A percentile compares a stretch with the other conserved stretches of the same genome.
Evolutionary conservation across 2,888 invertebrate genomes (phyloP).

Genomic region (Stenurella melanura): DNA sequence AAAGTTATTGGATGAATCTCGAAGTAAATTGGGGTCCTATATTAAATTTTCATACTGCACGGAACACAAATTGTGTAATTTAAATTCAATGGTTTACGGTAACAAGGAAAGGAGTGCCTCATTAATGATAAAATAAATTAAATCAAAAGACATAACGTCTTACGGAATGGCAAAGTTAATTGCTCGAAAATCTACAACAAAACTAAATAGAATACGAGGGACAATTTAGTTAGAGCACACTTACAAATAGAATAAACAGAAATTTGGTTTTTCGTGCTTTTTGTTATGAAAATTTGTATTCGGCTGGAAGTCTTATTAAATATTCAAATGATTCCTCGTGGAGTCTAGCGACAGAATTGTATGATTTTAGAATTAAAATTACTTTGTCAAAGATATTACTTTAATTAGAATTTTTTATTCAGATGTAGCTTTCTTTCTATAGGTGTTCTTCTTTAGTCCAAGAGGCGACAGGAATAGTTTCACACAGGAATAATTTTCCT

Average conservation of each 20-base stretch:
- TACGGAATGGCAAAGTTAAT: conserved; percentile 31
- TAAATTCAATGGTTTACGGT: conserved; percentile 25
- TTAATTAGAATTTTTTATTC: conserved; percentile 24
- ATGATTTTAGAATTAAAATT: conserved; percentile 7
- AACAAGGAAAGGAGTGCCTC: conserved; percentile 16
- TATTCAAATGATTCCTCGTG: conserved; percentile 19
- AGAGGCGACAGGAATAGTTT: too few relatives aligned
- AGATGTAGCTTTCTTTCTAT: background rate
- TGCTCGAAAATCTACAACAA: conserved; percentile 13
- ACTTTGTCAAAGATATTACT: conserved; percentile 3
- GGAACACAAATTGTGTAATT: conserved; percentile 24
- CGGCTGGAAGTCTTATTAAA: conserved; percentile 26
- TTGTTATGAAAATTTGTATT: conserved; percentile 26
- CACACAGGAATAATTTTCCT: too few relatives aligned
- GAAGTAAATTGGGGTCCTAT: conserved; percentile 12
- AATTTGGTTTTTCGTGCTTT: conserved; percentile 21
- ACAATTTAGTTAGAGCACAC: conserved; percentile 16
- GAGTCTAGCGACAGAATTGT: background rate
- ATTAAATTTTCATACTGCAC: conserved; percentile 22
- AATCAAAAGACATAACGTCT: conserved; percentile 20
- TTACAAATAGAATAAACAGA: conserved; percentile 6
- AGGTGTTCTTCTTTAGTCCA: too few relatives aligned
- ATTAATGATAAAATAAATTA: conserved; percentile 30
- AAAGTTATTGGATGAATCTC: conserved; percentile 17
- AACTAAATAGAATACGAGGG: conserved; percentile 17